A percentile compares a stretch with the other conserved stretches of the same genome.
Evolutionary conservation across 2,113 vertebrate species (phyloP).

Genomic region (Callaeas wilsoni): DNA sequence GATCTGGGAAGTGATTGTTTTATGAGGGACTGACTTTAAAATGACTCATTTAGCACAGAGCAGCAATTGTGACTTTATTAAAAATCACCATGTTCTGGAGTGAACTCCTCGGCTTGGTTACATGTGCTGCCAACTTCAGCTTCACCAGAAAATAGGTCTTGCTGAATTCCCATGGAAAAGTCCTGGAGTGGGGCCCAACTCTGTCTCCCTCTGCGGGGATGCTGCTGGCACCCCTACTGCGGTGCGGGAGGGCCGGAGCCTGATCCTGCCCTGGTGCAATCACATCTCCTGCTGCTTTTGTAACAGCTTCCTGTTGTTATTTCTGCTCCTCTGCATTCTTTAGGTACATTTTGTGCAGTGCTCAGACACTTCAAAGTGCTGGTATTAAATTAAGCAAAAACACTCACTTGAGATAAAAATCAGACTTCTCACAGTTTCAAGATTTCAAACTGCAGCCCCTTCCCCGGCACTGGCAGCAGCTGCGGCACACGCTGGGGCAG

Average conservation of each 20-base stretch:
- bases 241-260: accelerated
- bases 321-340: background rate
- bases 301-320: background rate
- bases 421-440: background rate
- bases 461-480: accelerated
- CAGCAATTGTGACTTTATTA: constrained; percentile 52
- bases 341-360: background rate
- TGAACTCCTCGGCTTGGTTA: background rate
- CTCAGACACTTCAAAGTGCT: background rate
- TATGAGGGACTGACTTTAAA: constrained; percentile 49
- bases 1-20: constrained; percentile 46
- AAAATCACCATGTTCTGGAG: constrained; percentile 33
- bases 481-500: accelerated
- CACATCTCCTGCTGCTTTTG: background rate
- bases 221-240: background rate
- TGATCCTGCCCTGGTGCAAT: background rate
- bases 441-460: background rate
- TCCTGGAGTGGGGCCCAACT: background rate
- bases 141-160: constrained; percentile 10
- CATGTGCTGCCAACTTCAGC: background rate
- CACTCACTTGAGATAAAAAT: background rate
- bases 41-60: constrained; percentile 60
- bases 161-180: constrained; percentile 44
- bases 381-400: background rate
- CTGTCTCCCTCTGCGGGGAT: background rate